These are phyloP conservation scores for Rosalia funebris DNA, from an alignment of 2,888 invertebrate genomes.

Conservation along the genomic window DNA sequence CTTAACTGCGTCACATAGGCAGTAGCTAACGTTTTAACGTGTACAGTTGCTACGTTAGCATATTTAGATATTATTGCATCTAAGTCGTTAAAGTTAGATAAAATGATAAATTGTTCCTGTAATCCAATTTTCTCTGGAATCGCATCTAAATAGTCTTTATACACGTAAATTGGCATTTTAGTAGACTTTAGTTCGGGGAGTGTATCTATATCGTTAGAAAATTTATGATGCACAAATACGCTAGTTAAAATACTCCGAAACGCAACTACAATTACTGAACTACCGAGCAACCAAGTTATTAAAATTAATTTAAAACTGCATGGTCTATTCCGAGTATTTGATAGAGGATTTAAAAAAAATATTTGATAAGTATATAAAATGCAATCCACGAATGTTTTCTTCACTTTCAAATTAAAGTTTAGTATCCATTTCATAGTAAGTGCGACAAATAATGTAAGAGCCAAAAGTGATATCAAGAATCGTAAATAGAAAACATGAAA, in stretches of 20 bases:
- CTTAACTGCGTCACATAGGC: neutral
- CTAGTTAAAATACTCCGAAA: slow-evolving; percentile 17
- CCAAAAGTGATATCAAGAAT: neutral
- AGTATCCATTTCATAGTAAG: neutral
- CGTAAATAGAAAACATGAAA: slow-evolving; percentile 12
- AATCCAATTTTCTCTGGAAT: neutral
- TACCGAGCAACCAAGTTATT: slow-evolving; percentile 19
- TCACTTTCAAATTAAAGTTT: neutral
- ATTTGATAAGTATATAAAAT: neutral
- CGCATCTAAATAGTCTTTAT: neutral
- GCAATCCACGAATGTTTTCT: neutral
- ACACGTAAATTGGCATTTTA: neutral
- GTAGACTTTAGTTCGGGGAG: slow-evolving; percentile 3
- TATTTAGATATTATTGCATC: too few species aligned
- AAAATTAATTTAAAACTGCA: too few species aligned
- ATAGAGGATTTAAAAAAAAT: slow-evolving; percentile 7
- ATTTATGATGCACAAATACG: slow-evolving; percentile 13
- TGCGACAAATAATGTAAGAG: slow-evolving; percentile 5
- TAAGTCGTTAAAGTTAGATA: neutral
- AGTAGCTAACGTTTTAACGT: neutral
- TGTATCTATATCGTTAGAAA: slow-evolving; percentile 4
- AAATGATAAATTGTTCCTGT: neutral
- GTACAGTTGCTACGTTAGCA: neutral
- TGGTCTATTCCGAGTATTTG: slow-evolving; percentile 5
- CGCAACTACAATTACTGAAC: slow-evolving; percentile 1